Base-by-base conservation (phyloP, 2,113 vertebrate genomes). In the Cynocephalus volans region DNA sequence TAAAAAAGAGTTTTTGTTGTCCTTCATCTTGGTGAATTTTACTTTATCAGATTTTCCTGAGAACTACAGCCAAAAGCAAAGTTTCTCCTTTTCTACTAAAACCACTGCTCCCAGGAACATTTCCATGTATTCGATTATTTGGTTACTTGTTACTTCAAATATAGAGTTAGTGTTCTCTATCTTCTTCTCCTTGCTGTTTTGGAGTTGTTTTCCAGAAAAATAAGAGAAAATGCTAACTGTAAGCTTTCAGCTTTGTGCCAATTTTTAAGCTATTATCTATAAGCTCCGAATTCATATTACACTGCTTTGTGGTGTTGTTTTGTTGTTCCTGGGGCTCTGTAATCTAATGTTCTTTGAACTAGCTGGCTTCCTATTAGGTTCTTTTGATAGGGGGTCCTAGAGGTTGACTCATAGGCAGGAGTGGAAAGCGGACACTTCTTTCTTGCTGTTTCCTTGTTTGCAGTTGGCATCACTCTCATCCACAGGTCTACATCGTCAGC, bases 81-180 rank as follows among this genome's bases (percentile, higher is more conserved):
- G 10, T 33, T 10, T 21, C 24, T 54, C 5, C 3, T 88, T 87
- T 73, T 26, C 65, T 67, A 28, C 28, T 64, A 8, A 80, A 90
- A 88, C 28, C 19, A 45, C 1, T 3, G 0, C 28, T 69, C 15
- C 41, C 60, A 3, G 52, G 19, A 36, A 41, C 28, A 0, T 23
- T 67, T 62, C 45, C 65, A 45, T 58, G 36, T 89, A 24, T 73
- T 81, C 58, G 19, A 14, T 94, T 18, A n/a, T 33, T 56, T 67
- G 21, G 45, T 79, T 80, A 45, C 48, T 84, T 93, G 50, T 69
- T 77, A 85, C 54, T 75, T 93, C 84, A 56, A n/a, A 93, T 41
- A 80, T 56, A 23, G 7, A 80, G 6, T 64, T 77, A 65, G 21
- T 8, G 77, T 93, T 36, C 5, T 52, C 3, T 56, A 31, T 48